Evolutionary conservation across 2,888 invertebrate species (phyloP), one percentile per base, ranked within the genome.

Genomic region (Crioceris asparagi): DNA sequence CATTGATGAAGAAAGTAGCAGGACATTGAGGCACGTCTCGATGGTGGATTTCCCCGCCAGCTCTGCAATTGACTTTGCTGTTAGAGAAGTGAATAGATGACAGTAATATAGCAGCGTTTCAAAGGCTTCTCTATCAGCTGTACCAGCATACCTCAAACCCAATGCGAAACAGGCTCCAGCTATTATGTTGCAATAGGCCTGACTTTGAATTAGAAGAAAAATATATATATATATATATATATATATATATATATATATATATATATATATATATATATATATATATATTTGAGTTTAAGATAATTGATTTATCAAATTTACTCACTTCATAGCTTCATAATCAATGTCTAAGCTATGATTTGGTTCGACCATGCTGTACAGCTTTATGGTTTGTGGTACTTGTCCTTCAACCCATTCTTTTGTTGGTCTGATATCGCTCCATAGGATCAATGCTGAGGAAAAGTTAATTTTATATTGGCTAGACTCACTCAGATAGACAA

Each of bases 141-240:
- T 84, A 23, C 97, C 96, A 1, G 97, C 96, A 69, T 83, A 97
- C 46, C 87, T 83, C 3, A 98, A 69, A 1, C 93, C 96, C 50
- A 98, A 66, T 5, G 90, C 87, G 70, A 97, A 84, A 51, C 93
- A 91, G 2, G 90, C 92, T 12, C 97, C 98, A 0, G 92, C 84
- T 40, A 93, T 74, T 45, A 96, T 90, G 64, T 96, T 94, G 65
- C 94, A 92, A 66, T 92, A 97, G 0, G 93, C 93, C 72, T 96
- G 94, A 54, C 88, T 88, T n/a, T 56, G 25, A 69, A 49, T 41
- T 29, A 41, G 36, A 10, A 38, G 10, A 38, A 26, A 19, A 29
- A 2, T 5, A 39, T 16, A 55, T 64, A 32, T 34, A 21, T 37
- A 32, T 17, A 36, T 38, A 31, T 31, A 15, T 27, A 38, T n/a